Evolutionary conservation across 2,797 vertebrate genomes (phyloP).

Genomic region (Neostethus bicornis): DNA sequence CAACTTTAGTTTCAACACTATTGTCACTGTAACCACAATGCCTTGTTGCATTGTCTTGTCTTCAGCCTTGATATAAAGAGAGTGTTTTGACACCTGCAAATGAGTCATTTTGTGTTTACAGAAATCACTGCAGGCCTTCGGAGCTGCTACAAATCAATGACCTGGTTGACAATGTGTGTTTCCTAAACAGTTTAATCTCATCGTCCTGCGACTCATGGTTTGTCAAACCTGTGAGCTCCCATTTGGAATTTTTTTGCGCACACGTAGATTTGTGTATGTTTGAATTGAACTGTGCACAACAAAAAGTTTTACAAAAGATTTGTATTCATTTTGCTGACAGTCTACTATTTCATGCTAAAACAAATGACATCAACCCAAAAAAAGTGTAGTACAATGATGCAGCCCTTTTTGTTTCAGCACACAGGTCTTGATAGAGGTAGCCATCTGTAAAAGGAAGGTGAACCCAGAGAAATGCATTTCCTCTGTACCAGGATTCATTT

Average conservation of each 20-base stretch:
- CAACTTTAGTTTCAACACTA: conserved; percentile 71
- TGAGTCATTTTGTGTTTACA: conserved; percentile 39
- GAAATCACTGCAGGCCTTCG: conserved; percentile 53
- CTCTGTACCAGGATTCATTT: too few relatives aligned
- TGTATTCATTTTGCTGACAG: too few relatives aligned
- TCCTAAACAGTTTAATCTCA: conserved; percentile 58
- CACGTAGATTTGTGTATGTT: background rate
- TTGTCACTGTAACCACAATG: conserved; percentile 61
- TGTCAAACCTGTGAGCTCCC: conserved; percentile 1
- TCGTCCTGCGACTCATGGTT: conserved; percentile 17
- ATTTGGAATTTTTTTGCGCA: too few relatives aligned
- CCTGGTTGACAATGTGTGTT: conserved; percentile 46
- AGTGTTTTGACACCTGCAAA: conserved; percentile 58
- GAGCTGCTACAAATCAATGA: conserved; percentile 46
- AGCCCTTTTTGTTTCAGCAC: too few relatives aligned
- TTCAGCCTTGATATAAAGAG: conserved; percentile 46
- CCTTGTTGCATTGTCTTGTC: conserved; percentile 61
- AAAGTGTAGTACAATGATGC: too few relatives aligned
- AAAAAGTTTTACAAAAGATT: too few relatives aligned
- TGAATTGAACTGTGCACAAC: background rate
- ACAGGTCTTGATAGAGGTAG: too few relatives aligned
- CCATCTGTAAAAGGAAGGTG: too few relatives aligned
- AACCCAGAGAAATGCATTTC: too few relatives aligned
- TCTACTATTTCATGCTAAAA: too few relatives aligned
- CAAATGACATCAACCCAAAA: too few relatives aligned